Evolutionary conservation across 64 coral and sea anemone genomes (phyloP), one percentile per base, ranked within the genome.

Genomic region (Dendronephthya gigantea): DNA sequence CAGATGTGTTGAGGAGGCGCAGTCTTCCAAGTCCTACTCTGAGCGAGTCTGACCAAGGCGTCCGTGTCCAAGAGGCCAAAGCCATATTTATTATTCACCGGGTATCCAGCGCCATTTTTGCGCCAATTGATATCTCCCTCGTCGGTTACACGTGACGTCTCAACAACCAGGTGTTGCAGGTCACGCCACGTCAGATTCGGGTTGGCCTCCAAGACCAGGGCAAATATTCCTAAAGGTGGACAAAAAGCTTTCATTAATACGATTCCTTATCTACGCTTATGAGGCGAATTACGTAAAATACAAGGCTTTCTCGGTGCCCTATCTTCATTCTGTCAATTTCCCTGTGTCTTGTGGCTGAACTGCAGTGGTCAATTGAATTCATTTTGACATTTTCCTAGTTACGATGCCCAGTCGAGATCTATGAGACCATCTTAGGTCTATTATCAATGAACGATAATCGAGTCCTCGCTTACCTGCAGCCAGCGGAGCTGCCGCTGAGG

Each of bases 21-120:
- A 35, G 94, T 91, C 74, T 74, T 84, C 94, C 94, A 97, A 9
- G 74, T 90, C 19, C 86, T 47, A 49, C 48, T 25, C 9, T 43
- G 88, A 8, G 94, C 94, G 47, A 51, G 48, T 27, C 48, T 82
- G 34, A 97, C 91, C 51, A 97, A 82, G 15, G 91, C 94, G 48
- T 87, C 89, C 22, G 94, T 41, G 82, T 97, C 94, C 72, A 97
- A 85, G 28, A 97, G 91, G 41, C 94, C 94, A 89, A 97, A 97
- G 13, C 94, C 94, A 56, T 93, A 97, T 50, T 97, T 97, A 82
- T 97, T 88, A 50, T 97, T 97, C 2, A 97, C 91, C 86, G 87
- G 91, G 85, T 93, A 68, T 38, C 88, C 85, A 15, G 94, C 94
- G 31, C 92, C 89, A 83, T 93, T 97, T 16, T 82, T 83, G 51